A percentile compares a stretch with the other conserved stretches of the same genome.
Conservation (phyloP, 2,888 invertebrate genomes). For the Drosophila algonquin region DNA sequence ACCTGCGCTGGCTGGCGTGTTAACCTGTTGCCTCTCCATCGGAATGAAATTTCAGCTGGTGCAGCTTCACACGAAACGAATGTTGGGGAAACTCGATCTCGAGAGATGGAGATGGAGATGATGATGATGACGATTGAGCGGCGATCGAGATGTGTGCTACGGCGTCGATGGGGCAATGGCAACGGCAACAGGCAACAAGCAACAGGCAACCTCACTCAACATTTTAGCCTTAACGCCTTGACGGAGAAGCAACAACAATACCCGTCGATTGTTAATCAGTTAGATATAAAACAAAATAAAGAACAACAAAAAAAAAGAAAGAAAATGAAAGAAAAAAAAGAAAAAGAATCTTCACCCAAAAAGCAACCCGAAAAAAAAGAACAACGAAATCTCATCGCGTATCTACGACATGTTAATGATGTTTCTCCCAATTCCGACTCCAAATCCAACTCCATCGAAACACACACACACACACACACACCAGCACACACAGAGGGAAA, state of each 20-base stretch:
- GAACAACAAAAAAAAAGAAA: conserved; percentile 50
- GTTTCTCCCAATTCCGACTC: conserved; percentile 46
- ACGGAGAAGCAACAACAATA: conserved; percentile 56
- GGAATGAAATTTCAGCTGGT: conserved; percentile 39
- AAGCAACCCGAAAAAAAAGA: conserved; percentile 26
- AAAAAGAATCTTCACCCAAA: conserved; percentile 53
- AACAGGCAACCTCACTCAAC: conserved; percentile 66
- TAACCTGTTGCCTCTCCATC: conserved; percentile 67
- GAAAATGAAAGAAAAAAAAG: conserved; percentile 50
- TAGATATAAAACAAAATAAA: conserved; percentile 79
- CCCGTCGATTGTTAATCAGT: conserved; percentile 76
- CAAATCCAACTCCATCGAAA: no score
- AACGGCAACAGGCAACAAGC: no score
- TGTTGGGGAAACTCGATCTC: conserved; percentile 23
- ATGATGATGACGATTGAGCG: conserved; percentile 59
- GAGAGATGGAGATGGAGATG: conserved; percentile 6
- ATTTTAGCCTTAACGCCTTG: conserved; percentile 67
- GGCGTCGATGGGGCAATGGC: conserved; percentile 41
- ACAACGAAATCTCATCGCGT: conserved; percentile 69
- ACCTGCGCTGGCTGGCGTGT: conserved; percentile 67
- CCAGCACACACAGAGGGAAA: conserved; percentile 38
- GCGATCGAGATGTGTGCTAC: conserved; percentile 62
- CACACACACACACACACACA: no score
- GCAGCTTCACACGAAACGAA: conserved; percentile 71
- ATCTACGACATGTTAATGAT: conserved; percentile 77